Percentiles rank a stretch among this genome's conserved stretches.
These are phyloP conservation scores for Heterohyrax brucei DNA, from an alignment of 2,797 vertebrate species.

Conservation along the genomic window DNA sequence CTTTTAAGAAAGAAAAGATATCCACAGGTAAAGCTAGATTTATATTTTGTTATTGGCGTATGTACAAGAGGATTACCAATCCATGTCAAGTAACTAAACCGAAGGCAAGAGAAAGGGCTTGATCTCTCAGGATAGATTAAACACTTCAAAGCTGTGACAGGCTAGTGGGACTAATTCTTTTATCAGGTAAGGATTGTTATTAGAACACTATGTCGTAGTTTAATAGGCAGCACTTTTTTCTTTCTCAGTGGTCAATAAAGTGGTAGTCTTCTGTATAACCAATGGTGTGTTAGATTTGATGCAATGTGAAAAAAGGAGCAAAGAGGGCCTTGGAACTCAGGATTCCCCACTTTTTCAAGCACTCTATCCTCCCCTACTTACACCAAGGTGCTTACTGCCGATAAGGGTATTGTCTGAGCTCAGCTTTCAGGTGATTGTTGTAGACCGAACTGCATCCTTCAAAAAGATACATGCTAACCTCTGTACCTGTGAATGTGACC, in stretches of 20 bases:
- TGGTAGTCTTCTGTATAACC: constrained; percentile 8
- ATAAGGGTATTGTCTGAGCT: background rate
- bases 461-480: background rate
- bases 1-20: constrained; percentile 56
- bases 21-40: background rate
- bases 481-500: background rate
- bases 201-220: background rate
- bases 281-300: background rate
- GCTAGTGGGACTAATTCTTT: background rate
- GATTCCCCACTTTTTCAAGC: background rate
- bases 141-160: background rate
- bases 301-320: background rate
- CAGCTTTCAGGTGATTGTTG: background rate
- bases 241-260: background rate
- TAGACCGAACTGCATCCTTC: background rate
- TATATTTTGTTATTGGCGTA: constrained; percentile 52
- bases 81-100: constrained; percentile 1
- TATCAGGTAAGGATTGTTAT: background rate
- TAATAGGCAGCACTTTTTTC: constrained; percentile 4
- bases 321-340: background rate
- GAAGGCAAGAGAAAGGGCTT: background rate
- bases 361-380: background rate
- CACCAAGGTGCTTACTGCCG: background rate
- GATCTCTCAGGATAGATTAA: background rate
- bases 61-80: constrained; percentile 31